Base-by-base conservation (phyloP, 2,888 invertebrate genomes). In the Acronicta aceris region DNA sequence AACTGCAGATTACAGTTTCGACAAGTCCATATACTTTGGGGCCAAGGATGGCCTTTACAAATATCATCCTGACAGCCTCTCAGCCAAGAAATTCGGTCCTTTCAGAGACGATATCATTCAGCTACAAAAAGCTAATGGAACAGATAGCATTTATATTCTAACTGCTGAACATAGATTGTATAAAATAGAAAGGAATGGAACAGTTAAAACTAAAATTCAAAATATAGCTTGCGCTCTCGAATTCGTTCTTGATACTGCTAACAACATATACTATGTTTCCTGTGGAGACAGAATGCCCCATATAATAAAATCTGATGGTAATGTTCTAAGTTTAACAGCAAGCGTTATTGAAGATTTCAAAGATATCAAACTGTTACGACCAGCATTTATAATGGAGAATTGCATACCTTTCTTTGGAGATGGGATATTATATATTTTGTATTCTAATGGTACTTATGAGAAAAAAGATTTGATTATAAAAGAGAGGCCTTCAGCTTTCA, bases 221-320 rank as follows among this genome's bases (percentile, higher is more conserved):
- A 69, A 66, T 0, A 71, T 91, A 0, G 45, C 64, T 1, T 92
- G 91, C 51, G 92, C 91, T 0, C 38, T 67, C 8, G 83, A 92
- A 74, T 92, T 92, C 63, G 92, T 92, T n/a, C 68, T 92, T 21
- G 92, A 92, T 54, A 90, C 90, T 0, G 83, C 83, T 0, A 88
- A 92, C 68, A 92, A 91, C 66, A 79, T 91, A 2, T 92, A 92
- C 59, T 92, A 85, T 42, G 69, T 90, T n/a, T 65, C 81, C 0
- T 92, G 92, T 57, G 82, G 79, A 0, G 87, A 88, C 16, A 66
- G 60, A 16, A 74, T 83, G 72, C 85, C 88, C 5, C 82, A 86
- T 58, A 87, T 90, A 7, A 61, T 89, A 0, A 84, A 78, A 64
- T 42, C 78, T 2, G 74, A 86, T 65, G 87, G 89, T 0, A 72